Evolutionary conservation across 2,797 vertebrate species (phyloP).

Genomic region (Alectoris magna): DNA sequence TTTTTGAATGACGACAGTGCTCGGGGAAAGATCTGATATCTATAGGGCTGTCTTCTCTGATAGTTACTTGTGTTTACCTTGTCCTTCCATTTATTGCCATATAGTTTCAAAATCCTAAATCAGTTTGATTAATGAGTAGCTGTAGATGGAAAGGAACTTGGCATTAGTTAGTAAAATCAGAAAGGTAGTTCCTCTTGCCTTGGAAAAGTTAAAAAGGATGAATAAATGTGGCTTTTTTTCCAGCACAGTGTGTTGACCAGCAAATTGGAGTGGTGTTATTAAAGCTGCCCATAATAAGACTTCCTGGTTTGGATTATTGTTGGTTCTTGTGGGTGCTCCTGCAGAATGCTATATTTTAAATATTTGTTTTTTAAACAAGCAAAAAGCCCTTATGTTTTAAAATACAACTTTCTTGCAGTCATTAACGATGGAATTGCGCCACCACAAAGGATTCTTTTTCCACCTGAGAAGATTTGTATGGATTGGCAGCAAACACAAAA

Average conservation of each 20-base stretch:
- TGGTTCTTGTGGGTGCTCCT: not conserved
- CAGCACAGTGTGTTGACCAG: not conserved
- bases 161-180: not conserved
- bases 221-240: not conserved
- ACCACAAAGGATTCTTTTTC: conserved; percentile 94
- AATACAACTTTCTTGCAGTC: conserved; percentile 70
- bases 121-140: not conserved
- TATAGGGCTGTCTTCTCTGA: not conserved
- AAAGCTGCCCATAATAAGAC: accelerated
- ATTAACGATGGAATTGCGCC: conserved; percentile 91
- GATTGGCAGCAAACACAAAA: conserved; percentile 93
- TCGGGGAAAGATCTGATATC: not conserved
- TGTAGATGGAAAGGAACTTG: not conserved
- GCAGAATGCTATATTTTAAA: not conserved
- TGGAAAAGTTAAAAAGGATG: not conserved
- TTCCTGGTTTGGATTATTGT: not conserved
- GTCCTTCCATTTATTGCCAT: not conserved
- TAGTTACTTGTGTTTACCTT: not conserved
- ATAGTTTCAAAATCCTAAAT: not conserved
- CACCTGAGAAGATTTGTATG: conserved; percentile 90
- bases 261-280: not conserved
- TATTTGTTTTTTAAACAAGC: not conserved
- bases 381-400: not conserved
- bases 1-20: conserved; percentile 9
- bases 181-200: not conserved